Evolutionary conservation across 2,113 vertebrate genomes (phyloP).

Genomic region (Vulpes ferrilata): DNA sequence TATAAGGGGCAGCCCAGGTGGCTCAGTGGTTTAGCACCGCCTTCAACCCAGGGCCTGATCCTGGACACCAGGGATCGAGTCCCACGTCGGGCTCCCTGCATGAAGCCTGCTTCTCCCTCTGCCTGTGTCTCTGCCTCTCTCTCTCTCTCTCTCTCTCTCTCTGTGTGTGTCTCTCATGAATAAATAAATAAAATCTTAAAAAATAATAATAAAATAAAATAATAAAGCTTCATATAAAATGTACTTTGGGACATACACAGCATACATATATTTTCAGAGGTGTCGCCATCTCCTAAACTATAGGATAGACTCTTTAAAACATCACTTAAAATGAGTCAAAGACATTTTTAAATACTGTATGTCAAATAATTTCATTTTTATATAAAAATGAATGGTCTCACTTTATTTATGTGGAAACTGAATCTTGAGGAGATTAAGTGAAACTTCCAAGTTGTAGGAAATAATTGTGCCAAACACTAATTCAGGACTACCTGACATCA

Average conservation of each 20-base stretch:
- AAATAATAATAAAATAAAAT: too few relatives aligned
- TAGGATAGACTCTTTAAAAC: not conserved
- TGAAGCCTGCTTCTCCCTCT: too few relatives aligned
- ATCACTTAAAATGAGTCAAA: not conserved
- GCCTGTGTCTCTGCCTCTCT: too few relatives aligned
- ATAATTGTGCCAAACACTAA: not conserved
- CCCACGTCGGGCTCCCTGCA: too few relatives aligned
- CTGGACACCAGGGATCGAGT: too few relatives aligned
- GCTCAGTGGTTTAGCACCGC: too few relatives aligned
- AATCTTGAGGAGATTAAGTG: not conserved
- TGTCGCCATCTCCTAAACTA: not conserved
- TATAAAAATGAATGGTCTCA: not conserved
- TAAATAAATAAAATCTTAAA: too few relatives aligned
- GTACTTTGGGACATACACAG: not conserved
- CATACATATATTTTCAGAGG: not conserved
- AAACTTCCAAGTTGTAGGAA: not conserved
- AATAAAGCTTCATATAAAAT: not conserved
- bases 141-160: too few relatives aligned
- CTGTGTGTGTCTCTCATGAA: too few relatives aligned
- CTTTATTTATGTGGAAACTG: not conserved
- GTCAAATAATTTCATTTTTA: constrained; percentile 3
- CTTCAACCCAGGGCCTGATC: too few relatives aligned
- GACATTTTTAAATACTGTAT: not conserved
- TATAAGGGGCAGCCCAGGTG: not conserved
- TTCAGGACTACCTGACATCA: not conserved